Conservation (phyloP, 2,113 vertebrate species). For the Agelaius tricolor region DNA sequence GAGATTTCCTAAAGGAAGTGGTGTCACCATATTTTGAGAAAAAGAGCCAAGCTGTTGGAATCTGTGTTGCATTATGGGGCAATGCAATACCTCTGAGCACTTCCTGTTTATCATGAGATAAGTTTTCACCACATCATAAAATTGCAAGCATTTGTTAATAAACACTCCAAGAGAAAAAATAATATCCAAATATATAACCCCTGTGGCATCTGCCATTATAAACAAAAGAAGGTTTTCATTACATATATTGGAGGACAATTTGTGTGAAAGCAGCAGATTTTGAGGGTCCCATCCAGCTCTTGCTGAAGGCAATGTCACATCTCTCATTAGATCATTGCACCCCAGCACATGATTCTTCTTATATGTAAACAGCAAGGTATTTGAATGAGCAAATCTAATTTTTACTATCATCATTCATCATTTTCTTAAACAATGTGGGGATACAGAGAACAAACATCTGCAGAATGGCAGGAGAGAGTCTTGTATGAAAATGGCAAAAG, state of each 20-base stretch:
- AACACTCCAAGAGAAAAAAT: conserved; percentile 12
- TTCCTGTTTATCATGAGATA: conserved; percentile 40
- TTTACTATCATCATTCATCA: neutral
- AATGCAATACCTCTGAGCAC: neutral
- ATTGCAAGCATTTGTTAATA: conserved; percentile 29
- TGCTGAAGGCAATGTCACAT: neutral
- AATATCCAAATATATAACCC: conserved; percentile 28
- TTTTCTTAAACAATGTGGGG: neutral
- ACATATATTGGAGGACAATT: neutral
- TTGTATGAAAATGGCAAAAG: neutral
- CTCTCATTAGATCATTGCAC: neutral
- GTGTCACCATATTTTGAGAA: neutral
- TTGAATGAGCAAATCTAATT: neutral
- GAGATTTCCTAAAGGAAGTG: conserved; percentile 2
- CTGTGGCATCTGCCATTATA: neutral
- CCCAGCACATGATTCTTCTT: neutral
- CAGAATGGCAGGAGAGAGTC: neutral
- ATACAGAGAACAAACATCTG: neutral
- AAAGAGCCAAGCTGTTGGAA: conserved; percentile 9
- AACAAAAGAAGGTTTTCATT: neutral
- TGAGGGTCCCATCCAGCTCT: neutral
- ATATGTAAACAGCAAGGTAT: neutral
- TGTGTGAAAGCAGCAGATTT: neutral
- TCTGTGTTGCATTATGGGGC: neutral
- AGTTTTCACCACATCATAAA: conserved; percentile 32